phyloP scores from a whole-genome alignment of 2,888 invertebrate genomes.

The Gisinianus flammeolus region DNA sequence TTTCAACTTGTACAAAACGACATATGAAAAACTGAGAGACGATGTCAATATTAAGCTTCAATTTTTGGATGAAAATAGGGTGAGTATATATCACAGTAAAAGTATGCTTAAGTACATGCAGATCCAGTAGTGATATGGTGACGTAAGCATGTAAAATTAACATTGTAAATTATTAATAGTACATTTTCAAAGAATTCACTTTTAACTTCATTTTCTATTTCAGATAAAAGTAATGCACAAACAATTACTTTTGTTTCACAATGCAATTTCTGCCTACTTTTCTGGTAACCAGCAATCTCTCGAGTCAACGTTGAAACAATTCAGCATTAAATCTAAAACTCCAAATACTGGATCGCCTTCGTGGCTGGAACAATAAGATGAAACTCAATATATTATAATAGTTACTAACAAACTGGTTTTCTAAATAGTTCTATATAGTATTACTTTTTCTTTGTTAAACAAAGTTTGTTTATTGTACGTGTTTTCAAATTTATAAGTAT shows the following conservation, averaged over 20 bases:
- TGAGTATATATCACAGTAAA: background rate
- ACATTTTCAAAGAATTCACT: background rate
- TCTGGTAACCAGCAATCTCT: conserved; percentile 93
- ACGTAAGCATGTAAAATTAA: no score
- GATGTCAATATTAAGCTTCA: conserved; percentile 96
- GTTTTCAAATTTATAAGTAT: no score
- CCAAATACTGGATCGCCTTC: conserved; percentile 78
- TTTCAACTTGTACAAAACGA: conserved; percentile 83
- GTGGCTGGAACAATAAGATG: conserved; percentile 73
- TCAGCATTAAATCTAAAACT: conserved; percentile 87
- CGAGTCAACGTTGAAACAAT: conserved; percentile 92
- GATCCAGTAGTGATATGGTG: no score
- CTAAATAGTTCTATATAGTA: background rate
- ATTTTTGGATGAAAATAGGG: conserved; percentile 94
- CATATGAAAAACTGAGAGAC: conserved; percentile 88
- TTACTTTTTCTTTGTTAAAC: background rate
- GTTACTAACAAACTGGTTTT: background rate
- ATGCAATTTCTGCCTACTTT: conserved; percentile 96
- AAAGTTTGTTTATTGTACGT: no score
- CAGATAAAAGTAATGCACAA: conserved; percentile 99
- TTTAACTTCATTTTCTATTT: conserved; percentile 57
- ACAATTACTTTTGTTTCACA: conserved; percentile 92
- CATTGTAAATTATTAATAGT: background rate
- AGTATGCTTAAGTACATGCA: background rate
- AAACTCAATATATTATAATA: background rate